Evolutionary conservation across 2,113 vertebrate genomes (phyloP), one percentile per base, ranked within the genome.

Genomic region (Sylvilagus bachmani): DNA sequence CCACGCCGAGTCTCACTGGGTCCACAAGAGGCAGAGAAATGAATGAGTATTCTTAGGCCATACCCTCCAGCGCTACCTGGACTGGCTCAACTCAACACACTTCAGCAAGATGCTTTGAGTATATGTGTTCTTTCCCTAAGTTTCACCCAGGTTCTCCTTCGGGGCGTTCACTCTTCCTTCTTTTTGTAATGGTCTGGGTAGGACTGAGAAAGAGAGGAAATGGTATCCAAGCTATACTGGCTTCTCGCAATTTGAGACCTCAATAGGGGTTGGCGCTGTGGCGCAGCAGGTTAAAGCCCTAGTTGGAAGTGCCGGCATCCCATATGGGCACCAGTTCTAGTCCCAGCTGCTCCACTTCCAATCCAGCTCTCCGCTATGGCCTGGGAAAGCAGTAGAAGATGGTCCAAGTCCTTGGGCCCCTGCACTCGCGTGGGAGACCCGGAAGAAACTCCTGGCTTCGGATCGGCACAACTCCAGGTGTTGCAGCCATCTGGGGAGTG

Each of bases 71-170:
- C 10, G 9, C 75, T 69, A 25, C 31, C 14, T 14, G 53, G 31
- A 27, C 58, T 86, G 58, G 25, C 33, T 93, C 78, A 64, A 73
- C 84, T 89, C 89, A 94, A 58, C 71, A 67, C 31, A 27, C 71
- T 86, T 83, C 85, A 87, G 4, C 10, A 12, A 88, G 70, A 91
- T 53, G 78, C 66, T 67, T 79, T 84, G 79, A 87, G 27, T 33
- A 80, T 86, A 84, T 83, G 19, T 13, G 58, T 92, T 91, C 44
- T 74, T 91, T 67, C n/a, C 29, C 38, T 51, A 61, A 87, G 71
- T 61, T 86, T 93, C 67, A 44, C 33, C 66, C 79, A 21, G 61
- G 86, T 88, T 93, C 79, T 33, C 64, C 80, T 91, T 87, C 51
- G 33, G 64, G 83, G 33, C 61, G 84, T 89, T 71, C 44, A 29